A percentile compares a stretch with the other conserved stretches of the same genome.
phyloP scores from a whole-genome alignment of 2,113 vertebrate species.

The Psittacara wagleri region DNA sequence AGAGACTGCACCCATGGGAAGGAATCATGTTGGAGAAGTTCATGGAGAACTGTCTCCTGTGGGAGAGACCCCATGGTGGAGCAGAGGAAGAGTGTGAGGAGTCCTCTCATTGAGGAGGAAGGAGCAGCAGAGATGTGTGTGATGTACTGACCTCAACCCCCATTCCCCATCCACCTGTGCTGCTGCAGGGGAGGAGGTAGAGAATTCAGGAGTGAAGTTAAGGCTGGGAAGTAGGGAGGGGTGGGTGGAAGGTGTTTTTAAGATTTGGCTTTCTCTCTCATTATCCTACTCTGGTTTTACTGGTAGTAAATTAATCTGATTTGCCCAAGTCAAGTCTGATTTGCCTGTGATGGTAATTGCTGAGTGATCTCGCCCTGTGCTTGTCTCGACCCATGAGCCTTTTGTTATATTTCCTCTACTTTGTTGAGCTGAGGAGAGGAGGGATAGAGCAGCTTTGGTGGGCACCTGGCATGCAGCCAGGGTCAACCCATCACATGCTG shows the following conservation, averaged over 20 bases:
- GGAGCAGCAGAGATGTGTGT: fast-evolving
- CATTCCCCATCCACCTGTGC: neutral
- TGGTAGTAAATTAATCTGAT: neutral
- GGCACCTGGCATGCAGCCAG: neutral
- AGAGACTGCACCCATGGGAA: neutral
- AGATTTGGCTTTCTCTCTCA: neutral
- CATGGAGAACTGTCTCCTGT: neutral
- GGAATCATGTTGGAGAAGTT: neutral
- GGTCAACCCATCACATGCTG: neutral
- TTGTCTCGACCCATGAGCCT: neutral
- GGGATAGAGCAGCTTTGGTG: neutral
- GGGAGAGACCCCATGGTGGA: neutral
- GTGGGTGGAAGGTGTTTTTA: neutral
- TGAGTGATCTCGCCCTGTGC: neutral
- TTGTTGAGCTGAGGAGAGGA: neutral
- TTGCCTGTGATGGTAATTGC: neutral
- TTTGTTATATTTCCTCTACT: neutral
- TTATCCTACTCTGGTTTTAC: neutral
- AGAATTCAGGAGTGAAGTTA: neutral
- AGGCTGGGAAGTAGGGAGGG: neutral
- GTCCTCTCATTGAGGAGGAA: neutral
- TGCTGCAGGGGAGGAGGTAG: neutral
- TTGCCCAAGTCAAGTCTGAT: neutral
- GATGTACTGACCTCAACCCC: neutral
- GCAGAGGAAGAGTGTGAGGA: neutral